phyloP scores from a whole-genome alignment of 2,113 vertebrate species.

The Urocitellus parryii region DNA sequence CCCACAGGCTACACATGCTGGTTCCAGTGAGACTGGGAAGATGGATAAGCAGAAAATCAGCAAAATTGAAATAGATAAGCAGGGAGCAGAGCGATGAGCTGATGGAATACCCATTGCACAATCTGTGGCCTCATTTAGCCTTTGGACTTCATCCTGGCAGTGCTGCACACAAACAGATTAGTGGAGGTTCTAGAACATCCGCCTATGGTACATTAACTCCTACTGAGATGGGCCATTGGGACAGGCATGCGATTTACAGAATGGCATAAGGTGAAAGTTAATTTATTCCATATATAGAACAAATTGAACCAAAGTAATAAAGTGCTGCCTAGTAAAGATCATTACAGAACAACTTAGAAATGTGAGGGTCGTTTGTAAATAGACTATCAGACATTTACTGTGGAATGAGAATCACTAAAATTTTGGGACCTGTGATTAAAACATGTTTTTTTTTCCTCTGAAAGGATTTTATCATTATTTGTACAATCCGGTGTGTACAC shows the following conservation, averaged over 20 bases:
- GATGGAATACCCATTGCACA: neutral
- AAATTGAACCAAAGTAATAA: slow-evolving; percentile 7
- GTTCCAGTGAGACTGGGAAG: slow-evolving; percentile 44
- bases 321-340: neutral
- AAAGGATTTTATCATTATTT: neutral
- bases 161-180: neutral
- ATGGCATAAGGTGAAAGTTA: neutral
- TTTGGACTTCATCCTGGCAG: neutral
- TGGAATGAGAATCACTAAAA: neutral
- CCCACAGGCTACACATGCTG: neutral
- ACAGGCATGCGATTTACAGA: neutral
- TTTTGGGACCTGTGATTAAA: neutral
- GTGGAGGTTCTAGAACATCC: neutral
- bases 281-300: neutral
- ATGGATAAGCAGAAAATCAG: slow-evolving; percentile 32
- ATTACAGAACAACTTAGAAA: neutral
- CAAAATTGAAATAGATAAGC: slow-evolving; percentile 50
- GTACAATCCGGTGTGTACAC: neutral
- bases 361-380: neutral
- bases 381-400: neutral
- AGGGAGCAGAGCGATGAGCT: neutral
- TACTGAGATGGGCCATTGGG: neutral
- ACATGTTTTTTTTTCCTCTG: neutral
- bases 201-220: neutral
- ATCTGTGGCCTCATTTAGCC: neutral